Evolutionary conservation across 2,888 invertebrate genomes (phyloP).

Genomic region (Dynastes tityus): DNA sequence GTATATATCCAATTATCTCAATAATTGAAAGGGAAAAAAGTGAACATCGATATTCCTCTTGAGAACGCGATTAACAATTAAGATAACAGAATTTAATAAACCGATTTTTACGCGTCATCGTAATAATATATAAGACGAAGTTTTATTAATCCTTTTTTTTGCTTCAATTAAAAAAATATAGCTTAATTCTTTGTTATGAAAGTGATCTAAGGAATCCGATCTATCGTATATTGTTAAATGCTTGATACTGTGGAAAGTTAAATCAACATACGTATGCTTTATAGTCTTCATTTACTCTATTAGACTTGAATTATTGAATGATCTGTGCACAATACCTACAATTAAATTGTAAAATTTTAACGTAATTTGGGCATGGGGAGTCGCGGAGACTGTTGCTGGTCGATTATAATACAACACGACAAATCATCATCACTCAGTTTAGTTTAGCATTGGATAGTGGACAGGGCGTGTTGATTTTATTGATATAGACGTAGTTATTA

Average conservation of each 20-base stretch:
- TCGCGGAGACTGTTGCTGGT: too few relatives aligned
- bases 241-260: not conserved
- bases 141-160: not conserved
- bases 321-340: too few relatives aligned
- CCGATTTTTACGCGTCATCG: conserved; percentile 12
- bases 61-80: conserved; percentile 14
- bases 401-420: too few relatives aligned
- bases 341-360: too few relatives aligned
- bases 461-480: too few relatives aligned
- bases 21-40: conserved; percentile 20
- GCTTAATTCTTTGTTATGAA: not conserved
- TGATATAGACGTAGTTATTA: too few relatives aligned
- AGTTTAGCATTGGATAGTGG: too few relatives aligned
- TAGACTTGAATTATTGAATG: too few relatives aligned
- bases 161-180: not conserved
- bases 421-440: too few relatives aligned
- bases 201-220: not conserved
- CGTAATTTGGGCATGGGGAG: too few relatives aligned
- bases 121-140: conserved; percentile 4
- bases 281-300: too few relatives aligned
- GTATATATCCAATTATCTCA: conserved; percentile 14
- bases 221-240: not conserved
- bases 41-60: conserved; percentile 4
- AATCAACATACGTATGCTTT: not conserved
- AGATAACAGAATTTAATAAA: conserved; percentile 29